Evolutionary conservation across 2,888 invertebrate genomes (phyloP), one percentile per base, ranked within the genome.

Genomic region (Alloplasta piceator): DNA sequence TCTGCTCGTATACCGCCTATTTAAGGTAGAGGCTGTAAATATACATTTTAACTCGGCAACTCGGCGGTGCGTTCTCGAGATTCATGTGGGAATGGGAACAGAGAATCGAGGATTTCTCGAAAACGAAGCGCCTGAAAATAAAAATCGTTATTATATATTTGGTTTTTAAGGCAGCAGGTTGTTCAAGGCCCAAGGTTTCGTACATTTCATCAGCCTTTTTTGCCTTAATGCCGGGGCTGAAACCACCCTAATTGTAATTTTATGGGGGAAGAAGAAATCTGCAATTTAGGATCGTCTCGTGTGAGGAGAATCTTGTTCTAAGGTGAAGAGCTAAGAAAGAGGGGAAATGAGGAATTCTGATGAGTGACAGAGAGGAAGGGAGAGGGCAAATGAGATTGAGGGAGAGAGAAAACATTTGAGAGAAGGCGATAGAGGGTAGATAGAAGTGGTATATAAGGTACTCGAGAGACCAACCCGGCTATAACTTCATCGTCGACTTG

Each of bases 401-500:
- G 78, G 60, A 12, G 10, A 50, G 72, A 61, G 63, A 68, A 58
- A 71, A 41, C 26, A 80, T 55, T 14, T 64, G 52, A 63, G 61
- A 67, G 76, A 75, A 52, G 10, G 72, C 64, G 70, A 71, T 72
- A 67, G 46, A 64, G 77, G 74, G 78, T 78, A 68, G 72, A 72
- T 76, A 68, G 68, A 72, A 64, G 76, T 70, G 46, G 74, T 63
- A 72, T 80, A 82, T 68, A 76, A 80, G 80, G 77, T 64, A 78
- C 81, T 82, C 78, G 71, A 76, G 76, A 74, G 60, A 75, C 61
- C 77, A 58, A 76, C 78, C 73, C 77, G 48, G 83, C 84, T 85
- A 85, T 86, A 87, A 87, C 87, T 87, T 86, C 83, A 86, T 85
- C 84, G 78, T 78, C 81, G 84, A 78, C 83, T 86, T 78, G 84